Base-by-base conservation (phyloP, 2,888 invertebrate species). In the Frankliniella fusca region DNA sequence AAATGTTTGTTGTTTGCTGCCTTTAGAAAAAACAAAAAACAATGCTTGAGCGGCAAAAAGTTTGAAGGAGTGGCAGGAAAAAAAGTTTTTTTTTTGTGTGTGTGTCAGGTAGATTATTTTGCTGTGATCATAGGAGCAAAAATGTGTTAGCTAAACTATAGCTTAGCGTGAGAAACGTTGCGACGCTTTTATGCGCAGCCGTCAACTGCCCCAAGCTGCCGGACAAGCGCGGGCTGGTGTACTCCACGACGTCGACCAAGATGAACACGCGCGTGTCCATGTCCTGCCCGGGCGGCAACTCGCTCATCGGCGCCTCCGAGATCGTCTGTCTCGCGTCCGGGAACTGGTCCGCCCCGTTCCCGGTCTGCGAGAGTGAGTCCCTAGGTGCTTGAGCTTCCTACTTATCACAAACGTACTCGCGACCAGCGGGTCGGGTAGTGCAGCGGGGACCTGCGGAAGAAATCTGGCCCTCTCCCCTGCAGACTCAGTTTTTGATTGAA, bases 301-400 rank as follows among this genome's bases (percentile, higher is more conserved):
- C 94, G 0, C 89, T 96, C 79, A 93, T 95, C 82, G 96, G 96
- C 8, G 91, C 94, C 3, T 91, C 92, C 5, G 92, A 93, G 86
- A 90, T 95, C 49, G 87, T 90, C 80, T 96, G 96, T 87, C 88
- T 94, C n/a, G 94, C 95, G 0, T 94, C 94, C 28, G 95, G 95
- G 48, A 95, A 95, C 87, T 96, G 96, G 96, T 95, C 94, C 85
- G 92, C 93, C 0, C 93, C 94, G 3, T 89, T 94, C 84, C 95
- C 95, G 11, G 92, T 94, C 80, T 95, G 95, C 87, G 94, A 94
- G 88, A 94, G 94, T 93, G 88, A 91, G 92, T 89, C 83, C 82
- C 38, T 80, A 79, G 81, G 81, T 48, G 70, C 27, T 82, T 82
- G 50, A 23, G 54, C 48, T 54, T 80, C 28, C 20, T 50, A 76